phyloP scores from a whole-genome alignment of 2,797 vertebrate species.

The Eurystomus glaucurus region DNA sequence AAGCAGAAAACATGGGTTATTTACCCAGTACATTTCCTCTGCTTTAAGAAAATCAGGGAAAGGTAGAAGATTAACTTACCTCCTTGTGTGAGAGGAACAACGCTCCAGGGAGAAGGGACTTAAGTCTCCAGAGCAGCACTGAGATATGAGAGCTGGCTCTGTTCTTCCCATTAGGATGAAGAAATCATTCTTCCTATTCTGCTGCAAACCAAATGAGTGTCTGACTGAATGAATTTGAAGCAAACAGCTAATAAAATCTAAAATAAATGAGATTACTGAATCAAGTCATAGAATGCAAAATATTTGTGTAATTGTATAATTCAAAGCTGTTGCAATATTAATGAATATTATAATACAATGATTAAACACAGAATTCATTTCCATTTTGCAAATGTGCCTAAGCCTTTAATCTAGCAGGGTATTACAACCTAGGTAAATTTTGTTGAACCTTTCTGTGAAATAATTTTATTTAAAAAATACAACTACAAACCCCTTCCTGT shows the following conservation, averaged over 20 bases:
- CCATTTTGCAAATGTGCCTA: slow-evolving; percentile 56
- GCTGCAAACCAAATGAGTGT: slow-evolving; percentile 25
- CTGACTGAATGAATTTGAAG: slow-evolving; percentile 51
- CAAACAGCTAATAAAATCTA: slow-evolving; percentile 62
- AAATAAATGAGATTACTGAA: slow-evolving; percentile 65
- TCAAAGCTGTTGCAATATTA: slow-evolving; percentile 69
- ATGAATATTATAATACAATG: slow-evolving; percentile 62
- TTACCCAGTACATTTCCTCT: neutral
- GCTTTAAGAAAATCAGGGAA: neutral
- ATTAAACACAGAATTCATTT: slow-evolving; percentile 70
- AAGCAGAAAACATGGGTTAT: neutral
- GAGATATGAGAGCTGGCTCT: neutral
- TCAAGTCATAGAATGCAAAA: slow-evolving; percentile 58
- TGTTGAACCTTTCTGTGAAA: slow-evolving; percentile 44
- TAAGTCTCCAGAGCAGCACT: neutral
- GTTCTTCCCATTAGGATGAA: slow-evolving; percentile 23
- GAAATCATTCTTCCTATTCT: slow-evolving; percentile 33
- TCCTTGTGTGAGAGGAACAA: neutral
- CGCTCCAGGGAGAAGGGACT: neutral
- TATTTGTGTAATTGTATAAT: slow-evolving; percentile 77
- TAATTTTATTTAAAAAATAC: slow-evolving; percentile 21
- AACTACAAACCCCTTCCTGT: neutral
- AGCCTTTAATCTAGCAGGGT: slow-evolving; percentile 67
- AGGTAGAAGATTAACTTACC: neutral
- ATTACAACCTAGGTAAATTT: slow-evolving; percentile 52